A percentile compares a stretch with the other conserved stretches of the same genome.
phyloP scores from a whole-genome alignment of 2,797 vertebrate genomes.

The Petrocephalus sullivani region DNA sequence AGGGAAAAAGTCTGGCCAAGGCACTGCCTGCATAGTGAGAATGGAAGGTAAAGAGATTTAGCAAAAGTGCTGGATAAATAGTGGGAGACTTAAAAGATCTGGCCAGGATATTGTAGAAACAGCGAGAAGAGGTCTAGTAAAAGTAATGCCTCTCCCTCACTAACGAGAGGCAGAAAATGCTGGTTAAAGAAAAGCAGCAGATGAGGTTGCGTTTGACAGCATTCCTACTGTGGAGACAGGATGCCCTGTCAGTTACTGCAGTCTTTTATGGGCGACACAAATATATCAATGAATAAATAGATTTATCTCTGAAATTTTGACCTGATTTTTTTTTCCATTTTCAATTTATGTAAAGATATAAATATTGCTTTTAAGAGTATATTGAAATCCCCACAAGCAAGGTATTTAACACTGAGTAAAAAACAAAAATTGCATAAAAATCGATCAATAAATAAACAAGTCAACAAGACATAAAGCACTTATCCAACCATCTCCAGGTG shows the following conservation, averaged over 20 bases:
- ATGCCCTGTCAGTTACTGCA: background rate
- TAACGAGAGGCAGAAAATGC: background rate
- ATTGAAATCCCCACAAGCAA: background rate
- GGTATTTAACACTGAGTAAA: background rate
- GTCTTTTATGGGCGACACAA: background rate
- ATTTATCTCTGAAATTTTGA: background rate
- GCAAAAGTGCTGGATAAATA: conserved; percentile 5
- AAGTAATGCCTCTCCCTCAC: background rate
- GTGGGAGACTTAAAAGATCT: background rate
- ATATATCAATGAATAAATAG: background rate
- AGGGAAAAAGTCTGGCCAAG: background rate
- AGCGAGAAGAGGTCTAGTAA: background rate
- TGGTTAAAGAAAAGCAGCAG: background rate
- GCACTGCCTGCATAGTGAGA: background rate
- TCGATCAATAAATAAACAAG: background rate
- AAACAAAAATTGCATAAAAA: background rate
- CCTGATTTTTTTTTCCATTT: background rate
- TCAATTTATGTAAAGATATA: background rate
- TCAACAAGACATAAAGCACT: background rate
- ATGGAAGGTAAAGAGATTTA: background rate
- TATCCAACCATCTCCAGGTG: background rate
- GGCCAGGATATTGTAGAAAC: background rate
- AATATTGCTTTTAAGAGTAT: background rate
- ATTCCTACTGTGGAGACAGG: background rate
- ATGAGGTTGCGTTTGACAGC: background rate